Conservation (phyloP, 2,113 vertebrate genomes). For the Thoracochromis brauschi region DNA sequence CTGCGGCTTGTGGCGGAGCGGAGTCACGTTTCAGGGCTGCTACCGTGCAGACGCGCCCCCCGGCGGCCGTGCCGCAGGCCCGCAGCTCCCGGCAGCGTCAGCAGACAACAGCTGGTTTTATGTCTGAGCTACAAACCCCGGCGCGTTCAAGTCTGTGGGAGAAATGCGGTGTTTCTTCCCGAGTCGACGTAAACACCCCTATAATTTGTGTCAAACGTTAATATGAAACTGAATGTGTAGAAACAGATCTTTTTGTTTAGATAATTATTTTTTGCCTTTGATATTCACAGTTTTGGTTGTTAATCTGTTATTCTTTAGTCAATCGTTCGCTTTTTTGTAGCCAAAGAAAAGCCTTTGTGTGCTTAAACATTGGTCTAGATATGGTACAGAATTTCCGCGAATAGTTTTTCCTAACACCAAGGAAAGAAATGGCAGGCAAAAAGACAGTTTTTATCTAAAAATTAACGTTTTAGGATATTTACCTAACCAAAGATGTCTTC, state of each 20-base stretch:
- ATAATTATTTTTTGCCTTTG: not conserved
- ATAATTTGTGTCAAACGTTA: not conserved
- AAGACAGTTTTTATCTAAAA: not conserved
- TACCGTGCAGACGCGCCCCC: constrained; percentile 35
- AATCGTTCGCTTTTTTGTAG: not conserved
- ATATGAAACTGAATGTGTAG: not conserved
- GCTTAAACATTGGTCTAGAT: not conserved
- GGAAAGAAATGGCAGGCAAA: not conserved
- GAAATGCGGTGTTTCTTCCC: not conserved
- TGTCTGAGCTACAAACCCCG: not conserved
- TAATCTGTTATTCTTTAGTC: not conserved
- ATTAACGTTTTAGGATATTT: not conserved
- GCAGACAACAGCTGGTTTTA: constrained; percentile 10
- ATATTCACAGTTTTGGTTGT: not conserved
- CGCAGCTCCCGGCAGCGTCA: not conserved
- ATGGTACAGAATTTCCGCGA: not conserved
- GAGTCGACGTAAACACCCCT: not conserved
- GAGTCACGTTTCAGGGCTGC: constrained; percentile 50
- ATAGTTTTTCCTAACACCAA: not conserved
- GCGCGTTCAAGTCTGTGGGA: not conserved
- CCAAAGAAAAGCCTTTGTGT: not conserved
- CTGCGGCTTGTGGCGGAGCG: constrained; percentile 35
- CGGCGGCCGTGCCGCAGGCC: not conserved
- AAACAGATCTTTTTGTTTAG: not conserved
- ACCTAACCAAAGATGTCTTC: not conserved